Evolutionary conservation across 2,113 vertebrate genomes (phyloP).

Genomic region (Tachysurus vachellii): DNA sequence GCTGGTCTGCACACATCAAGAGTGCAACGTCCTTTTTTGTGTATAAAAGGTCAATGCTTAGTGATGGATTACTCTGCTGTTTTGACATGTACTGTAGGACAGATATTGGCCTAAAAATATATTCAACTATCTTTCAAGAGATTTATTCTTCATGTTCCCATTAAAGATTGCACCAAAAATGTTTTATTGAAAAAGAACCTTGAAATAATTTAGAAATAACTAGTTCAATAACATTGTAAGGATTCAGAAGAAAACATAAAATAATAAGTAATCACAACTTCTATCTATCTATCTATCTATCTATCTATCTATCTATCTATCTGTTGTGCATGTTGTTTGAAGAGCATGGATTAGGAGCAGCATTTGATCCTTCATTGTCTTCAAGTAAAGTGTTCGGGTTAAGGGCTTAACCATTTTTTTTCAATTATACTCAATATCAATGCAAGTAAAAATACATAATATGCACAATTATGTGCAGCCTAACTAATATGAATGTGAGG

Average conservation of each 20-base stretch:
- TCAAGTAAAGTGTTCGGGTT: background rate
- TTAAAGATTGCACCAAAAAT: background rate
- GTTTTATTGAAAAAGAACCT: no score
- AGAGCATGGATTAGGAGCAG: background rate
- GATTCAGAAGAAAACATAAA: background rate
- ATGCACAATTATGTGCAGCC: background rate
- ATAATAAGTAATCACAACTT: background rate
- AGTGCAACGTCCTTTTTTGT: background rate
- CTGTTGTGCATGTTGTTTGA: background rate
- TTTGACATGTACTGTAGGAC: background rate
- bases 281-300: no score
- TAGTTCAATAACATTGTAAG: background rate
- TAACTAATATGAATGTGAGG: background rate
- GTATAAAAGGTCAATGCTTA: conserved; percentile 6
- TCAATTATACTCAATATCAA: background rate
- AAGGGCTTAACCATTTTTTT: background rate
- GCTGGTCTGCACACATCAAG: conserved; percentile 2
- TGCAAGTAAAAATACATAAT: background rate
- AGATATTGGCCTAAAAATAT: background rate
- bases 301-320: no score
- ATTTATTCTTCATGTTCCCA: background rate
- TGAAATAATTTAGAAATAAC: no score
- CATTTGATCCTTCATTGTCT: background rate
- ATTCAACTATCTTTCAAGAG: background rate
- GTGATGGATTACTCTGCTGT: conserved; percentile 17